Base-by-base conservation (phyloP, 1,140 invertebrate species). In the Temnothorax longispinosus region DNA sequence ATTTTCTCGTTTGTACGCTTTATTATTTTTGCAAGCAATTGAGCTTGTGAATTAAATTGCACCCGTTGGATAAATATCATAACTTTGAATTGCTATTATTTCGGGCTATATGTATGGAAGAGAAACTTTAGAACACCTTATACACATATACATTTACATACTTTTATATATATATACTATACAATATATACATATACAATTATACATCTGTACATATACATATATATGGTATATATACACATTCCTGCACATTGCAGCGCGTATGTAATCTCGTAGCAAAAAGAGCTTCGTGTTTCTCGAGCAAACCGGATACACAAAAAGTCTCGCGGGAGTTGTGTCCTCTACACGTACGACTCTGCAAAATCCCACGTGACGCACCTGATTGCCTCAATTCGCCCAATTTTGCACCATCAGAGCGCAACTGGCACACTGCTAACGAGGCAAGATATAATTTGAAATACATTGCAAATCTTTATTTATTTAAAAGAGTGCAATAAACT, bases 351-450 rank as follows among this genome's bases (percentile, higher is more conserved):
- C 74, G 74, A 65, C 38, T 78, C 75, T 38, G 82, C 60, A 58
- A 77, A 69, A 85, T 85, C 72, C 82, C 82, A 85, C 69, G 50
- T 82, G 62, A 82, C 54, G 78, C 65, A 71, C 77, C 65, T 82
- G 78, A 87, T 87, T 72, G 65, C 85, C 60, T 64, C 62, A 50
- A 78, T 77, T 78, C 60, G 74, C 50, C 60, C 82, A 74, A 85
- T 85, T 85, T 85, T 85, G 82, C 74, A 78, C 82, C 58, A 67
- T 85, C 82, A 78, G 82, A 56, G 38, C 71, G 35, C 82, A 78
- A 85, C 82, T 85, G 74, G 72, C 74, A 56, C 15, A 32, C 21
- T 41, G 82, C 41, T 85, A 85, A 85, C 82, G 74, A 85, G 82
- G 44, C 60, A 27, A 47, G 74, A 76, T 56, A 60, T 65, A 85